phyloP scores from a whole-genome alignment of 2,797 vertebrate species.

The Galagoides demidoff region DNA sequence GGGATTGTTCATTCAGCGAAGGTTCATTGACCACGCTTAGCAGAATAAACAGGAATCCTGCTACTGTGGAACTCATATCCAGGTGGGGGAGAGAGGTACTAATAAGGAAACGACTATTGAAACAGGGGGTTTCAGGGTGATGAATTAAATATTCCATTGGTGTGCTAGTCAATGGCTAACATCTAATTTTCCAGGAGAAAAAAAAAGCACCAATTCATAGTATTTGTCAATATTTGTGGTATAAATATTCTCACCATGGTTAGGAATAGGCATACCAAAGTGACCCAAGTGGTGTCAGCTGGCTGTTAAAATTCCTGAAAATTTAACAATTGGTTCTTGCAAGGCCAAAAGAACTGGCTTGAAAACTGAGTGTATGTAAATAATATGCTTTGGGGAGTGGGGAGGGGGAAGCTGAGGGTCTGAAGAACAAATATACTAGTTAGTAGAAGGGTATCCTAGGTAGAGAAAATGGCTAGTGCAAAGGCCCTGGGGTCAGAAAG shows the following conservation, averaged over 20 bases:
- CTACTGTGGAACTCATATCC: background rate
- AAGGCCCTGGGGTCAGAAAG: constrained; percentile 10
- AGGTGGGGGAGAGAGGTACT: background rate
- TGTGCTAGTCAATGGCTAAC: background rate
- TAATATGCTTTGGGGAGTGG: background rate
- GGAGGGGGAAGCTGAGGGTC: background rate
- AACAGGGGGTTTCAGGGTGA: background rate
- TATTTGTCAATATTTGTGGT: background rate
- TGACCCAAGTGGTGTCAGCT: background rate
- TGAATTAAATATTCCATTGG: background rate
- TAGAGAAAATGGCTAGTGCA: background rate
- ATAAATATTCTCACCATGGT: background rate
- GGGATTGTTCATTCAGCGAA: fast-evolving
- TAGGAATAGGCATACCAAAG: background rate
- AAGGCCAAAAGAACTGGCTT: background rate
- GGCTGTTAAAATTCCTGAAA: background rate
- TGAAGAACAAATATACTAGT: background rate
- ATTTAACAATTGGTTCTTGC: background rate
- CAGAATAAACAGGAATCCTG: no score
- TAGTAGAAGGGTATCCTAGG: background rate
- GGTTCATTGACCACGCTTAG: fast-evolving
- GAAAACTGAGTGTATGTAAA: fast-evolving
- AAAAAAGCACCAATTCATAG: background rate
- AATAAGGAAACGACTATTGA: background rate
- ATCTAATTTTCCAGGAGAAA: background rate